Evolutionary conservation across 2,888 invertebrate species (phyloP).

Genomic region (Orthonychiurus folsomi): DNA sequence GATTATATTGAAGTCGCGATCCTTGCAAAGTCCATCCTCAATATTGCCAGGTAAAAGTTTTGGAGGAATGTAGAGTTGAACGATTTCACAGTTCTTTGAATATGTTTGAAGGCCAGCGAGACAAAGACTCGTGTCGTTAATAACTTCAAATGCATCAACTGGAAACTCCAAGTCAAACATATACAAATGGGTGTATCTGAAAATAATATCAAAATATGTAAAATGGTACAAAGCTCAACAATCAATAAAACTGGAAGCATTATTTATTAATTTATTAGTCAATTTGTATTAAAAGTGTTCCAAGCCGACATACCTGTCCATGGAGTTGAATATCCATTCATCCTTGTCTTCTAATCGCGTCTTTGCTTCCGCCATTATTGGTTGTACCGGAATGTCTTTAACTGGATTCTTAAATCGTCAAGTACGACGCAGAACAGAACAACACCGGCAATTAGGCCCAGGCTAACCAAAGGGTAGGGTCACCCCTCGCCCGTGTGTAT

Average conservation of each 20-base stretch:
- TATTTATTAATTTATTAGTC: background rate
- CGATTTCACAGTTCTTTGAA: conserved; percentile 36
- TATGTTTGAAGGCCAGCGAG: conserved; percentile 33
- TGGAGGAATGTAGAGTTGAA: conserved; percentile 36
- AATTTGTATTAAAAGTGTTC: background rate
- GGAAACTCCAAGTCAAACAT: conserved; percentile 40
- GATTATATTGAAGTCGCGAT: conserved; percentile 38
- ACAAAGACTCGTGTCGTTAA: conserved; percentile 33
- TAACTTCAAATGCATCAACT: conserved; percentile 31
- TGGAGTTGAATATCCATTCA: conserved; percentile 37
- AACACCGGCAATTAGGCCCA: conserved; percentile 3
- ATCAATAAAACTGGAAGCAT: background rate
- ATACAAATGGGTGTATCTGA: conserved; percentile 34
- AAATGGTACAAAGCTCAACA: background rate
- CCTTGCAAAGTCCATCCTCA: conserved; percentile 38
- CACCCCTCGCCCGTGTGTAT: too few relatives aligned
- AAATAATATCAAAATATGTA: conserved; percentile 8
- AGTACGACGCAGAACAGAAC: conserved; percentile 3
- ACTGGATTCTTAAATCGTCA: conserved; percentile 9
- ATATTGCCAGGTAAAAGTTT: conserved; percentile 31
- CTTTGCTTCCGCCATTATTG: conserved; percentile 23
- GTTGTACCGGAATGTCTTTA: conserved; percentile 22
- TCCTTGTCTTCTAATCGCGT: conserved; percentile 33
- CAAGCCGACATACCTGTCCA: conserved; percentile 26
- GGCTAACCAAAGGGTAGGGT: too few relatives aligned